Percentiles rank a stretch among this genome's conserved stretches.
These are phyloP conservation scores for Ditylenchus weischeri DNA, from an alignment of 2,888 invertebrate species.

Conservation along the genomic window DNA sequence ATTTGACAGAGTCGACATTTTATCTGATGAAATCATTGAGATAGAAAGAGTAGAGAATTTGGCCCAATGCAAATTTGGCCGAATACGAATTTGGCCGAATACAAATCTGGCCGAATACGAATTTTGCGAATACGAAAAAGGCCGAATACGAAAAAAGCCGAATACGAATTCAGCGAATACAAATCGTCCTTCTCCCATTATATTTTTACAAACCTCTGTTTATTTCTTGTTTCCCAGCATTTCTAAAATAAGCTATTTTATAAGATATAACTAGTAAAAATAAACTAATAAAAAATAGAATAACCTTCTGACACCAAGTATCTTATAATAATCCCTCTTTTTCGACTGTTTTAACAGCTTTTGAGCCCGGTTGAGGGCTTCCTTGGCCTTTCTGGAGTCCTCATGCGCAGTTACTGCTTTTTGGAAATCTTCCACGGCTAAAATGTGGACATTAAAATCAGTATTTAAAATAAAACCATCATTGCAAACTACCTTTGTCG, in stretches of 20 bases:
- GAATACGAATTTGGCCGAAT: no score
- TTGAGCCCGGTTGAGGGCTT: slow-evolving; percentile 82
- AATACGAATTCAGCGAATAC: no score
- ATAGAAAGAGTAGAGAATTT: no score
- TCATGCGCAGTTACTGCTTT: slow-evolving; percentile 80
- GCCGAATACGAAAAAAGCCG: no score
- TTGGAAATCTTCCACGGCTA: slow-evolving; percentile 81
- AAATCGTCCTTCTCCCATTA: no score
- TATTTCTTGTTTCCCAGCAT: slow-evolving; percentile 86
- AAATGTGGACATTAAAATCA: slow-evolving; percentile 35
- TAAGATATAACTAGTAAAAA: neutral
- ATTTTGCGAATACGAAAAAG: no score
- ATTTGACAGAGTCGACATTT: no score
- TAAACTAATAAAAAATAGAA: slow-evolving; percentile 1
- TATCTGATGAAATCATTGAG: no score
- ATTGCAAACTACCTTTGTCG: slow-evolving; percentile 70
- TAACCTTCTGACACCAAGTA: slow-evolving; percentile 79
- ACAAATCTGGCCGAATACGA: no score
- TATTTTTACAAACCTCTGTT: slow-evolving; percentile 56
- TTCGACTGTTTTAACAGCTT: slow-evolving; percentile 87
- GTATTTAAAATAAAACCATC: slow-evolving; percentile 3
- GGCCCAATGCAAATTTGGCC: no score
- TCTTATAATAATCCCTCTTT: slow-evolving; percentile 93
- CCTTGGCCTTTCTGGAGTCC: slow-evolving; percentile 76
- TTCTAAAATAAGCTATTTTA: slow-evolving; percentile 58